Base-by-base conservation (phyloP, 1,140 invertebrate species). In the Bombus vancouverensis region DNA sequence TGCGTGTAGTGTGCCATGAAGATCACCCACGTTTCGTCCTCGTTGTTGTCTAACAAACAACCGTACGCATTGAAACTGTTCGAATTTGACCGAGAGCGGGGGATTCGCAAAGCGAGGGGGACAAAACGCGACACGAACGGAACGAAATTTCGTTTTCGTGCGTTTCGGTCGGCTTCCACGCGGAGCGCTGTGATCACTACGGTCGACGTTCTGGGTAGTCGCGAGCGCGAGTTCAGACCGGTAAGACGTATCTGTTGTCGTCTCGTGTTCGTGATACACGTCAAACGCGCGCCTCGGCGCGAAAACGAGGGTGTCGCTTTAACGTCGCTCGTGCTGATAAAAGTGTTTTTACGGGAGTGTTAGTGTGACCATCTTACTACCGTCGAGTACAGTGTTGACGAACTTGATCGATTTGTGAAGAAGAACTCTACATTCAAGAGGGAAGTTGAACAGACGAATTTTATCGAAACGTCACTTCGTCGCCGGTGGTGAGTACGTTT, bases 161-260 rank as follows among this genome's bases (percentile, higher is more conserved):
- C 28, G 85, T 37, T 90, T 87, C 83, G 65, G 25, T 86, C 77
- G 86, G 83, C 79, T 68, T 57, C 82, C 91, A 34, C 39, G 25
- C 25, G 78, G 9, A 87, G 90, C 88, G 92, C 85, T 76, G 70
- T n/a, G 25, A 59, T 78, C 79, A 71, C 42, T 28, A 25, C 44
- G 62, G 34, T 18, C 39, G 72, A 84, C 32, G 32, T n/a, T 76
- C 34, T 70, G 75, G 62, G 72, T 88, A 93, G 92, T 93, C 91
- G 89, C 87, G 89, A 91, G 85, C 89, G 92, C 87, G 91, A 92
- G 92, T 92, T 83, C 86, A 81, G 65, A 39, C 88, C 39, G 76
- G 32, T 79, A 80, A 70, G 89, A 86, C 70, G 91, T 66, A 70
- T 66, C n/a, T 32, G 37, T 53, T 25, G 66, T 78, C 44, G 79